Percentiles rank a stretch among this genome's conserved stretches.
phyloP scores from a whole-genome alignment of 2,888 invertebrate genomes.

The Andrena trimmerana region DNA sequence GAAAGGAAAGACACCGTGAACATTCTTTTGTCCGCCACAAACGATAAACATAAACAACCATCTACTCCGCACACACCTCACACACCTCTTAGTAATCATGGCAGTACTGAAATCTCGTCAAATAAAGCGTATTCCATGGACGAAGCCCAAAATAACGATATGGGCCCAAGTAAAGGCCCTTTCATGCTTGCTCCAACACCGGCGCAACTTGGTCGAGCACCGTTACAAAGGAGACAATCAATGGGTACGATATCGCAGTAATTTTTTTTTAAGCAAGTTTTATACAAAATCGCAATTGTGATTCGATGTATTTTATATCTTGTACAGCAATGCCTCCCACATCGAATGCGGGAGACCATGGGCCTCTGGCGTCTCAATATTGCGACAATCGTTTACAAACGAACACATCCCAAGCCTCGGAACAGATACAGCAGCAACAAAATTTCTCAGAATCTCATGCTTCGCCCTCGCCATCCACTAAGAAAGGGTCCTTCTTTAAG shows the following conservation, averaged over 20 bases:
- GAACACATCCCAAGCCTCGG: constrained; percentile 76
- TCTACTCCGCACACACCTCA: constrained; percentile 82
- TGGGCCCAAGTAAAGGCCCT: constrained; percentile 80
- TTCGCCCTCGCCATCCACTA: constrained; percentile 88
- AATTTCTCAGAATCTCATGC: constrained; percentile 79
- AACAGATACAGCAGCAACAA: constrained; percentile 76
- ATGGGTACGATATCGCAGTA: constrained; percentile 87
- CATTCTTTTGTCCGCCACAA: constrained; percentile 69
- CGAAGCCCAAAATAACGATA: constrained; percentile 77
- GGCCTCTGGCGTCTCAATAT: constrained; percentile 81
- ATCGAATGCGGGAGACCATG: constrained; percentile 80
- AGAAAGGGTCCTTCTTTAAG: constrained; percentile 91
- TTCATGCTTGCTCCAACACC: constrained; percentile 97
- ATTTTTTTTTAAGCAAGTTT: no score
- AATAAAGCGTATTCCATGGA: constrained; percentile 79
- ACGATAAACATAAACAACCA: constrained; percentile 80
- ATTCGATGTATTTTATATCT: constrained; percentile 14
- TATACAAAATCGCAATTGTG: no score
- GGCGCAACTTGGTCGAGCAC: constrained; percentile 96
- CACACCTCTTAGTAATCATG: constrained; percentile 79
- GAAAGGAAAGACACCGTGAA: constrained; percentile 77
- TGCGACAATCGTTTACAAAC: constrained; percentile 83
- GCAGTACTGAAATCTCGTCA: constrained; percentile 73
- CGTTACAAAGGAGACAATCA: constrained; percentile 94
- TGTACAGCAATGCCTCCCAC: constrained; percentile 80